These are phyloP conservation scores for Drosophila subquinaria DNA, from an alignment of 2,888 invertebrate genomes.

Conservation along the genomic window DNA sequence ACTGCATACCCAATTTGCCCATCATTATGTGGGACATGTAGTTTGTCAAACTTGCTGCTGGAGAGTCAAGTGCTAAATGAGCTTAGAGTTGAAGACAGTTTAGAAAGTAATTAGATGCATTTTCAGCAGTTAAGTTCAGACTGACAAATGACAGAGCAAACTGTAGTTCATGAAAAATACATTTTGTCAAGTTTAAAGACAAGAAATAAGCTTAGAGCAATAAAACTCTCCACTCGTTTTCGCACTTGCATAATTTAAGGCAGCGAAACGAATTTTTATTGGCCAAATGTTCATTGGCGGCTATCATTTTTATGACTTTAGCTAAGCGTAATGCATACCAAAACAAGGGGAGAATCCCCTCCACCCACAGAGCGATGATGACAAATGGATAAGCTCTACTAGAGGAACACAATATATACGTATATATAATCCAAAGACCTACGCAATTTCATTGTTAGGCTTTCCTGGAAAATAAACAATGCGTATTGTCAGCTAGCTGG, in stretches of 20 bases:
- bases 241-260: constrained; percentile 40
- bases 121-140: background rate
- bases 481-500: constrained; percentile 13
- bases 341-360: background rate
- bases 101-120: constrained; percentile 36
- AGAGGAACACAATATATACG: background rate
- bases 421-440: constrained; percentile 2
- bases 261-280: constrained; percentile 30
- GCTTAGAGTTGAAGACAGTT: constrained; percentile 15
- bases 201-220: constrained; percentile 8
- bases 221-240: constrained; percentile 22
- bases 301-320: constrained; percentile 41
- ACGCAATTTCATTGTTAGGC: constrained; percentile 19
- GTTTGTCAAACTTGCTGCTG: constrained; percentile 49
- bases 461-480: background rate
- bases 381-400: constrained; percentile 42
- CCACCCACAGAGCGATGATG: background rate
- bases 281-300: constrained; percentile 46
- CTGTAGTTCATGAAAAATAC: constrained; percentile 8
- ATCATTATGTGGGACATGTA: constrained; percentile 39
- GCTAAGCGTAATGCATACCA: constrained; percentile 41
- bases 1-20: constrained; percentile 25
- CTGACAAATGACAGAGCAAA: background rate
- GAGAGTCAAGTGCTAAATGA: constrained; percentile 35
- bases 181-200: constrained; percentile 2